Evolutionary conservation across 1,140 invertebrate genomes (phyloP).

Genomic region (Gonatopus flavifemur): DNA sequence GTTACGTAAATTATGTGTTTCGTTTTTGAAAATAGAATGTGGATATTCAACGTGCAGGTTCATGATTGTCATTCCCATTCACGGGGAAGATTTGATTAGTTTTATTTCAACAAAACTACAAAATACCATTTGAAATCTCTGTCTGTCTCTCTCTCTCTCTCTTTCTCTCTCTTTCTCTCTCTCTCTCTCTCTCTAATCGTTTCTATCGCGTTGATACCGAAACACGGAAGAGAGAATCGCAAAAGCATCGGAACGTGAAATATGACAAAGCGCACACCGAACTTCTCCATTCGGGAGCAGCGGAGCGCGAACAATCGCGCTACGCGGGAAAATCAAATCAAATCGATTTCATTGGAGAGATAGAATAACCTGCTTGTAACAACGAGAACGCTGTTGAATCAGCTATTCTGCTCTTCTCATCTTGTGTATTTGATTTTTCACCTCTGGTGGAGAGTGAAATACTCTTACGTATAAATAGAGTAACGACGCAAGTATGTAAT

Average conservation of each 20-base stretch:
- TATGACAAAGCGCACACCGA: constrained; percentile 20
- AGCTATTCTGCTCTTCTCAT: constrained; percentile 6
- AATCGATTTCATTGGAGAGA: constrained; percentile 22
- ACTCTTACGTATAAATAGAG: too few species aligned
- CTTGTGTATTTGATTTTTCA: too few species aligned
- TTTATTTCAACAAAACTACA: constrained; percentile 12
- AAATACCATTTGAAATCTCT: constrained; percentile 15
- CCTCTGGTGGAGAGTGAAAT: too few species aligned
- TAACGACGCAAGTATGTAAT: too few species aligned
- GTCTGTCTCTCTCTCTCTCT: constrained; percentile 16
- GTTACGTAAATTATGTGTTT: too few species aligned
- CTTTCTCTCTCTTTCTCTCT: constrained; percentile 18
- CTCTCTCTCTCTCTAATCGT: constrained; percentile 13
- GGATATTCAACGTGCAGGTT: too few species aligned
- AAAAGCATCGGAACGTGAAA: constrained; percentile 21
- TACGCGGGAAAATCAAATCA: constrained; percentile 26
- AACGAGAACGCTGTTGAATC: background rate
- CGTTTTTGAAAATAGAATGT: too few species aligned
- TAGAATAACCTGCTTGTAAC: constrained; percentile 5
- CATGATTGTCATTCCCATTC: too few species aligned
- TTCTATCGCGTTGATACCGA: constrained; percentile 9
- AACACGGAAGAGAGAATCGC: constrained; percentile 7
- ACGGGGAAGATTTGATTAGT: too few species aligned
- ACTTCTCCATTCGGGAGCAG: constrained; percentile 21
- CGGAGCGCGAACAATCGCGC: constrained; percentile 21